Base-by-base conservation (phyloP, 2,888 invertebrate genomes). In the Eueremaeus valkanovi region DNA sequence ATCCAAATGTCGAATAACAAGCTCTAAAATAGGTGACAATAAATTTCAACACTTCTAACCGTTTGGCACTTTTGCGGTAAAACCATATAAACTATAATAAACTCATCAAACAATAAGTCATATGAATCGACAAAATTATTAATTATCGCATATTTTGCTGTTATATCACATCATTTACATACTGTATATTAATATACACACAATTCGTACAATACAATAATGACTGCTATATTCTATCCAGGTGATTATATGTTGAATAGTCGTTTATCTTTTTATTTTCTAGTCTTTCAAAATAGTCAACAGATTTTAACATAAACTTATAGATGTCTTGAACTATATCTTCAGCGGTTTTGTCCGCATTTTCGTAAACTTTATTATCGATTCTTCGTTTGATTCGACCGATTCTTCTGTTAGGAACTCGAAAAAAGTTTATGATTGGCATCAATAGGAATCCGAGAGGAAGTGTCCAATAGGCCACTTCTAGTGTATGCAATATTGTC, bases 381-480 rank as follows among this genome's bases (percentile, higher is more conserved):
- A 27, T 16, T 55, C 6, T 55, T 58, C 55, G 31, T 31, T 55
- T 58, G 21, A 40, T 9, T 13, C 40, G 74, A 63, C 40, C 55
- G n/a, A 33, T 76, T 61, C 73, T 66, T 51, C 63, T 40, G 49
- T 77, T 77, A 9, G 77, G 77, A 24, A 77, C 73, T 29, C 77
- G 73, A 55, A 77, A 77, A 40, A 77, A 73, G 40, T 77, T 77
- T 27, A 77, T 76, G 33, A 77, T 61, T 63, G 77, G 77, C 70
- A 68, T 76, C 18, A 77, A 55, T 51, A 77, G 27, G 61, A 77
- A 76, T 33, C 77, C 77, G 24, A 75, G 58, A 40, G 77, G 77
- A 27, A 76, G 63, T 45, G 70, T 76, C 76, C 76, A 77, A 42
- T 76, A 77, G 0, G 76, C 76, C 11, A 76, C 58, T 27, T 77